Evolutionary conservation across 1,140 invertebrate genomes (phyloP).

Genomic region (Musca domestica): DNA sequence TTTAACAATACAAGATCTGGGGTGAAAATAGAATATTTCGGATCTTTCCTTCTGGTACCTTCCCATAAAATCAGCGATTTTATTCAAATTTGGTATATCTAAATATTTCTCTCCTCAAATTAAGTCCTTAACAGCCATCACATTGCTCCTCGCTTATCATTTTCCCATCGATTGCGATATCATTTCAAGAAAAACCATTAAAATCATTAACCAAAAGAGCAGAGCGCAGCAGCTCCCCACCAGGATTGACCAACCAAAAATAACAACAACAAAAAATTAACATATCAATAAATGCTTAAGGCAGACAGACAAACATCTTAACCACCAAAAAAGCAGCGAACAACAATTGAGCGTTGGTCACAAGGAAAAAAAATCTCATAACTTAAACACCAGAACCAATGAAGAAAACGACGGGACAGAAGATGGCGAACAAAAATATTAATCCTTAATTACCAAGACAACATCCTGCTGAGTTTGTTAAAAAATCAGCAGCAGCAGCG

Average conservation of each 20-base stretch:
- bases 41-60: too few relatives aligned
- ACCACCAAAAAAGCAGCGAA: background rate
- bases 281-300: conserved; percentile 17
- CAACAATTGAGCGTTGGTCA: background rate
- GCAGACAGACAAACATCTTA: background rate
- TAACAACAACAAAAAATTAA: conserved; percentile 6
- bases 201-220: too few relatives aligned
- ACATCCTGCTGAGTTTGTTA: conserved; percentile 44
- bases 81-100: too few relatives aligned
- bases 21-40: too few relatives aligned
- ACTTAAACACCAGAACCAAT: conserved; percentile 3
- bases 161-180: too few relatives aligned
- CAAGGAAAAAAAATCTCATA: background rate
- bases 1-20: too few relatives aligned
- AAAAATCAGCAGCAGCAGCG: conserved; percentile 7
- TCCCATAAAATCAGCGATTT: too few relatives aligned
- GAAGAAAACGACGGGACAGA: background rate
- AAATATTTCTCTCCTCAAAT: too few relatives aligned
- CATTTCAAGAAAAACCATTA: too few relatives aligned
- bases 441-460: conserved; percentile 54
- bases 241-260: background rate
- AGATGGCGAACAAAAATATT: conserved; percentile 42
- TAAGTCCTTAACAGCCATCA: too few relatives aligned
- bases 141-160: too few relatives aligned
- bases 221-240: background rate